Percentiles rank a stretch among this genome's conserved stretches.
Evolutionary conservation across 2,888 invertebrate genomes (phyloP).

Genomic region (Xestia xanthographa): DNA sequence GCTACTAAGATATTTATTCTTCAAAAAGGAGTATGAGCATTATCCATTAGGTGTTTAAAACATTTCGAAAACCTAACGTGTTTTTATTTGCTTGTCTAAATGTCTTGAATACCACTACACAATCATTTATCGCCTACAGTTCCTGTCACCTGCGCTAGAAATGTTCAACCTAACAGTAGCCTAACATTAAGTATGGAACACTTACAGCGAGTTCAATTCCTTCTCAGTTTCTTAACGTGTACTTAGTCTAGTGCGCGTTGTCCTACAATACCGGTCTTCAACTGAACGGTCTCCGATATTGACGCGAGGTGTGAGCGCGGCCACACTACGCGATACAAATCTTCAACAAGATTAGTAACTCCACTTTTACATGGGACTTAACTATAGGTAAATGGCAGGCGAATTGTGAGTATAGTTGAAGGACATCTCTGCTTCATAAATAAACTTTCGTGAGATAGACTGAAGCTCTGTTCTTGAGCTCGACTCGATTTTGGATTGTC

Average conservation of each 20-base stretch:
- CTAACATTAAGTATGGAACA: conserved; percentile 60
- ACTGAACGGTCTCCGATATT: conserved; percentile 20
- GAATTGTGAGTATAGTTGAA: background rate
- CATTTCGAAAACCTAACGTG: background rate
- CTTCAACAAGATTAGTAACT: background rate
- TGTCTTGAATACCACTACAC: background rate
- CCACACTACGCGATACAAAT: conserved; percentile 14
- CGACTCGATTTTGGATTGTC: too few relatives aligned
- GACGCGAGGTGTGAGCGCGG: conserved; percentile 15
- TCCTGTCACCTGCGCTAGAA: conserved; percentile 36
- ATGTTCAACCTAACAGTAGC: conserved; percentile 2
- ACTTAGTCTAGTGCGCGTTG: conserved; percentile 58
- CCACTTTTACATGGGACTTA: background rate
- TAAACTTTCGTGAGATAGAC: too few relatives aligned
- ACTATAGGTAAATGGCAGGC: background rate
- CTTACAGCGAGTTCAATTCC: conserved; percentile 71
- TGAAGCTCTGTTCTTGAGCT: background rate
- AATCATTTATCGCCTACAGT: background rate
- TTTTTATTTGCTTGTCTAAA: background rate
- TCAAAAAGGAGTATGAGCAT: background rate
- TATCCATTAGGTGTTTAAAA: background rate
- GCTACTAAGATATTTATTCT: background rate
- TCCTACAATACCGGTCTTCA: background rate
- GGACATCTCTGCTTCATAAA: background rate
- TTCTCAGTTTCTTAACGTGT: conserved; percentile 61